A percentile compares a stretch with the other conserved stretches of the same genome.
Evolutionary conservation across 2,113 vertebrate genomes (phyloP).

Genomic region (Phainopepla nitens): DNA sequence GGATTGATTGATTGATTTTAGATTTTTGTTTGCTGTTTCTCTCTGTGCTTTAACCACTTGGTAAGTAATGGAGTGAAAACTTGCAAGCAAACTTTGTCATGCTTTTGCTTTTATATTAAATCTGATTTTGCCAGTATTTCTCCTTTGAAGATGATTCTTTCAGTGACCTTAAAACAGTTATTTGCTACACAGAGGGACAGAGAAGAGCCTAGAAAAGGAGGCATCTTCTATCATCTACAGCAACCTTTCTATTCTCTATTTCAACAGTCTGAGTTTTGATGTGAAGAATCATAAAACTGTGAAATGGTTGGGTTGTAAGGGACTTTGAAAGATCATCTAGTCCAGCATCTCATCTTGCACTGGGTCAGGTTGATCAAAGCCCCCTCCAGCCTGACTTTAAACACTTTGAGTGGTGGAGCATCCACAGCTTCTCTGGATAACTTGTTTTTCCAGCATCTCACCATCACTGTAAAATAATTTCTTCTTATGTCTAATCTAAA

Average conservation of each 20-base stretch:
- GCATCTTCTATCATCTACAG: background rate
- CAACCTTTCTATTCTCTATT: background rate
- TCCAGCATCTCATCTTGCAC: background rate
- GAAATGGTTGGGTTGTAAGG: background rate
- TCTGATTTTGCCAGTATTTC: background rate
- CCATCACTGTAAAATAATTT: background rate
- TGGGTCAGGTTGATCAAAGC: background rate
- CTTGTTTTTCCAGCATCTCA: background rate
- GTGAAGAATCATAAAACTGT: background rate
- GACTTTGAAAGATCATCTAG: background rate
- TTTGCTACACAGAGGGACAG: background rate
- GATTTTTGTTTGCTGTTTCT: background rate
- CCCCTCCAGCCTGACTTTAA: background rate
- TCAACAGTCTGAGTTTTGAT: background rate
- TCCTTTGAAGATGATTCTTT: background rate
- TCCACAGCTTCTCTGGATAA: background rate
- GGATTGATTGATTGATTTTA: background rate
- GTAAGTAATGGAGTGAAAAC: background rate
- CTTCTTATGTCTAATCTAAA: background rate
- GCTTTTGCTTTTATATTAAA: background rate
- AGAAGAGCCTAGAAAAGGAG: background rate
- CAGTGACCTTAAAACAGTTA: background rate
- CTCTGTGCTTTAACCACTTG: background rate
- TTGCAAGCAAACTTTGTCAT: background rate
- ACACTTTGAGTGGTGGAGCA: background rate